These are phyloP conservation scores for Chrosomus eos DNA, from an alignment of 2,797 vertebrate species.

Conservation along the genomic window DNA sequence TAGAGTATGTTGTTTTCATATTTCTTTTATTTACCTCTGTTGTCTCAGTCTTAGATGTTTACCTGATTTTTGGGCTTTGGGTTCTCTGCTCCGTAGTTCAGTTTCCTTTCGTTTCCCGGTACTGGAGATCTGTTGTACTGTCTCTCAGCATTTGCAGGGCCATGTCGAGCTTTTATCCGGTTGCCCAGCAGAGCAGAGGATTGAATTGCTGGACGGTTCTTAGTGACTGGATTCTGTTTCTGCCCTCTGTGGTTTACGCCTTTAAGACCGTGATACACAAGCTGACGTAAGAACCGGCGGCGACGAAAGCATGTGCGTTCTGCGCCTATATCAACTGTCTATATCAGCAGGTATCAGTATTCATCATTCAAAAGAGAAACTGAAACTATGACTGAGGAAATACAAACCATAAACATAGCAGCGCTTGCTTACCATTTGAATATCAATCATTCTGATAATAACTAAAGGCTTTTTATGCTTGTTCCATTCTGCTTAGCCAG, in stretches of 20 bases:
- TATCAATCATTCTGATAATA: too few relatives aligned
- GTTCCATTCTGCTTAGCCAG: not conserved
- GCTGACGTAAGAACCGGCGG: not conserved
- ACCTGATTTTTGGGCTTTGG: not conserved
- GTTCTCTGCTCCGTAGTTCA: not conserved
- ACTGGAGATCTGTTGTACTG: not conserved
- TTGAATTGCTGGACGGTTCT: slow-evolving; percentile 54
- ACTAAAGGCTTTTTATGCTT: too few relatives aligned
- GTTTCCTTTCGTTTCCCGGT: not conserved
- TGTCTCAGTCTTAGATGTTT: not conserved
- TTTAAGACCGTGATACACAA: not conserved
- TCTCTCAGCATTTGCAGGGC: not conserved
- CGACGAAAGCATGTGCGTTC: not conserved
- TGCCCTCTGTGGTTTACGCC: slow-evolving; percentile 43
- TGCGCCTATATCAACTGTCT: not conserved
- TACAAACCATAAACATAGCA: not conserved
- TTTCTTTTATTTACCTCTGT: not conserved
- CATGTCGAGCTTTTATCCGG: not conserved
- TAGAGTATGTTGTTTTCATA: not conserved
- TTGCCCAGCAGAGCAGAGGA: slow-evolving; percentile 18
- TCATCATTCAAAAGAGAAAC: not conserved
- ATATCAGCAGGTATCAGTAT: not conserved
- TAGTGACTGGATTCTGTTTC: slow-evolving; percentile 65
- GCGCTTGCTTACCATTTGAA: too few relatives aligned
- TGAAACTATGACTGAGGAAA: too few relatives aligned